Percentiles rank a stretch among this genome's conserved stretches.
These are phyloP conservation scores for Drosophila kuntzei DNA, from an alignment of 2,888 invertebrate genomes.

Conservation along the genomic window DNA sequence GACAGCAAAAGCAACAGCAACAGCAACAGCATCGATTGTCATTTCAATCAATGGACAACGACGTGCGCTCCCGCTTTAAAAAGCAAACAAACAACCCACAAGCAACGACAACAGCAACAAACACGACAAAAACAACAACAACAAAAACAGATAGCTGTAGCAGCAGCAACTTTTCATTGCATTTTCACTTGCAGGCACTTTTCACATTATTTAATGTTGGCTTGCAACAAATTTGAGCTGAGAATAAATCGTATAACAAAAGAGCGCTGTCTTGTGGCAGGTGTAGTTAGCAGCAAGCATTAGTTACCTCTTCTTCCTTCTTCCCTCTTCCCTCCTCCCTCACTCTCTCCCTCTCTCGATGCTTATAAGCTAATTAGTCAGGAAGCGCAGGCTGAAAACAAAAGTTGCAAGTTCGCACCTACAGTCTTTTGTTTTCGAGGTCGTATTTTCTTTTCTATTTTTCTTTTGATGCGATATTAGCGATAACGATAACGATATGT, in stretches of 20 bases:
- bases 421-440: conserved; percentile 57
- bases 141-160: conserved; percentile 8
- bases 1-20: conserved; percentile 26
- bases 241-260: conserved; percentile 47
- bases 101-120: conserved; percentile 44
- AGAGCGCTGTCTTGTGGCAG: conserved; percentile 23
- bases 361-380: conserved; percentile 59
- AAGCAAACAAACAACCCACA: conserved; percentile 53
- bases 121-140: conserved; percentile 13
- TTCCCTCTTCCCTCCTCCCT: neutral
- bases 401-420: conserved; percentile 65
- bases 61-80: conserved; percentile 41
- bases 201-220: conserved; percentile 77
- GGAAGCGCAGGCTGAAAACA: conserved; percentile 63
- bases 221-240: conserved; percentile 45
- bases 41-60: conserved; percentile 73
- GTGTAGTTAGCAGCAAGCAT: conserved; percentile 4
- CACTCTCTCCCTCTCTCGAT: neutral
- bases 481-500: conserved; percentile 59
- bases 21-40: conserved; percentile 65
- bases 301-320: neutral
- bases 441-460: conserved; percentile 3
- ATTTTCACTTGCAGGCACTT: conserved; percentile 75
- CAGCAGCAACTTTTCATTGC: conserved; percentile 71
- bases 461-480: neutral